A percentile compares a stretch with the other conserved stretches of the same genome.
phyloP scores from a whole-genome alignment of 2,113 vertebrate species.

The Lagopus muta region DNA sequence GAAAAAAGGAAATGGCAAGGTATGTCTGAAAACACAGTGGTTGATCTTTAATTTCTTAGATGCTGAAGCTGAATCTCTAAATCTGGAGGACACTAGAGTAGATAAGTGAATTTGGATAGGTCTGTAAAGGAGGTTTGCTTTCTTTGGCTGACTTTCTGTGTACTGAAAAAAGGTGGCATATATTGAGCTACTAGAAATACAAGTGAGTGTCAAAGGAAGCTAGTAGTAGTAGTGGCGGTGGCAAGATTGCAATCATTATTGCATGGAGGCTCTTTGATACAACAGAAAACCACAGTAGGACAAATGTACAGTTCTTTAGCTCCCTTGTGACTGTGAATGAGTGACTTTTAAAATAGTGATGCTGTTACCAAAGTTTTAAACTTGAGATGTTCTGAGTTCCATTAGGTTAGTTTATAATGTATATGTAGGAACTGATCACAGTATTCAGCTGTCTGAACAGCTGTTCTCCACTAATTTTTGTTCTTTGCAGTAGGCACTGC shows the following conservation, averaged over 20 bases:
- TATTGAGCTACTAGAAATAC: background rate
- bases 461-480: background rate
- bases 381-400: background rate
- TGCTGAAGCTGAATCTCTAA: too few species aligned
- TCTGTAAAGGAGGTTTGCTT: background rate
- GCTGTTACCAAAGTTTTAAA: too few species aligned
- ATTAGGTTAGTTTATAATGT: background rate
- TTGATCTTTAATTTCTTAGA: too few species aligned
- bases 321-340: too few species aligned
- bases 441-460: background rate
- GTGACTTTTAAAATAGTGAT: too few species aligned
- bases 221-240: background rate
- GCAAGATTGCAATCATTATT: background rate
- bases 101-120: background rate
- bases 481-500: too few species aligned
- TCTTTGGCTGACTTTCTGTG: background rate
- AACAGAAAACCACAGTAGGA: too few species aligned
- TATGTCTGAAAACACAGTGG: too few species aligned
- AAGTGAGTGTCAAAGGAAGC: background rate
- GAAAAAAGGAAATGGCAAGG: too few species aligned
- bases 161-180: background rate
- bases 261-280: too few species aligned
- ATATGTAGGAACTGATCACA: background rate
- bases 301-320: too few species aligned
- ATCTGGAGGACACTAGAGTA: conserved; percentile 8